Conservation (phyloP, 2,797 vertebrate species). For the Cyclopterus lumpus region DNA sequence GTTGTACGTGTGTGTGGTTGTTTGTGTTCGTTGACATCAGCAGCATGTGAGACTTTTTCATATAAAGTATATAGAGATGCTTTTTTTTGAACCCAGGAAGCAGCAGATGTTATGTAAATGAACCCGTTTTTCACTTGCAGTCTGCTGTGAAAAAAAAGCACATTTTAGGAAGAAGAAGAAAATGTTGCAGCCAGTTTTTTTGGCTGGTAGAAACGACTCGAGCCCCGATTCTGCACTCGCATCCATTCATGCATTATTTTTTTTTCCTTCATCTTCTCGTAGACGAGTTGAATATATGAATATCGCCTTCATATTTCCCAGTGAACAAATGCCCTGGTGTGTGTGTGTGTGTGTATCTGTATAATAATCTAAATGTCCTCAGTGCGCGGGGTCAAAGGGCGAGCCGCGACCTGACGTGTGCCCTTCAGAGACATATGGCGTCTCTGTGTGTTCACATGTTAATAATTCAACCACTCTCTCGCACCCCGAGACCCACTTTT, state of each 20-base stretch:
- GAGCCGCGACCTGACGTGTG: conserved; percentile 26
- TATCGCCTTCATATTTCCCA: conserved; percentile 8
- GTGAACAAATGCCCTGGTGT: background rate
- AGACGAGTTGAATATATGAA: background rate
- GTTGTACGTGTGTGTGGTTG: background rate
- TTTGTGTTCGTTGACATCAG: background rate
- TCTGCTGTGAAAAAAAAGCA: background rate
- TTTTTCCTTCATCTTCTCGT: conserved; percentile 9
- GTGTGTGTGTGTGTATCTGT: conserved; percentile 52
- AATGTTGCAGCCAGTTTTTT: background rate
- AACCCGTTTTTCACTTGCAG: background rate
- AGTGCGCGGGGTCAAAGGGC: conserved; percentile 28
- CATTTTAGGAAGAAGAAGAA: background rate
- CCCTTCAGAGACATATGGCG: conserved; percentile 50
- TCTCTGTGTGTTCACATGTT: conserved; percentile 40
- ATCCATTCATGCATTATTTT: conserved; percentile 4
- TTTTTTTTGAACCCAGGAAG: background rate
- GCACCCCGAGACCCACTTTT: conserved; percentile 45
- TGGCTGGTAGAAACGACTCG: background rate
- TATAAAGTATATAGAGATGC: background rate
- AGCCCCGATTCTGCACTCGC: background rate
- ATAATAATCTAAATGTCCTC: conserved; percentile 55
- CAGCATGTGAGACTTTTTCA: background rate
- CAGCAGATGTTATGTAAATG: conserved; percentile 15
- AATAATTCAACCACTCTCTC: conserved; percentile 14